Base-by-base conservation (phyloP, 2,888 invertebrate species). In the Andrena hattorfiana region DNA sequence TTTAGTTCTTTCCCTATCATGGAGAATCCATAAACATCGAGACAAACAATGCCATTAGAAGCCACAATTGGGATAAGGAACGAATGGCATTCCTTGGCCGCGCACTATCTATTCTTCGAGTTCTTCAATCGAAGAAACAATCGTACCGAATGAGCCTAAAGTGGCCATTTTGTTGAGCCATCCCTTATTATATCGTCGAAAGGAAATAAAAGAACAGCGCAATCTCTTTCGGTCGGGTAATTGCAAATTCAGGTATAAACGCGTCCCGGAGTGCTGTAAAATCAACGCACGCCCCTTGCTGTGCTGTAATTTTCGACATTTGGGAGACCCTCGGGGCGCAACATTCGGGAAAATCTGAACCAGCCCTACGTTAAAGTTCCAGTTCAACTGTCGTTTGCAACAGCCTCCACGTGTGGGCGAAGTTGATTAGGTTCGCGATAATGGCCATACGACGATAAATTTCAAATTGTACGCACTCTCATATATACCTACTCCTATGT, bases 241-340 rank as follows among this genome's bases (percentile, higher is more conserved):
- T 72, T 68, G 82, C 77, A 71, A 82, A 84, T 82, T 74, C 82
- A 71, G 68, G 68, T 77, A 82, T 71, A 82, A 77, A 77, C 82
- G 77, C 77, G 68, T 42, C 35, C 13, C 26, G 20, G 7, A 51
- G 51, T n/a, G 64, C 48, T 62, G 60, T 72, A 72, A 76, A 82
- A 75, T 82, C 73, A 64, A 67, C 72, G 69, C 26, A 59, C 73
- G 48, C 64, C 62, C 20, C 13, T 69, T n/a, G 32, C 30, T 63
- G 51, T 48, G 54, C 28, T 69, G 56, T 49, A 67, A 35, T 51
- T 66, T 28, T 48, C 20, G 48, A 20, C 54, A 51, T 67, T 64
- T 20, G 26, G 42, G 42, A 28, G 30, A 48, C 26, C 42, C 73
- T 51, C 6, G 51, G n/a, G 51, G 51, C 54, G 35, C 8, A 68